phyloP scores from a whole-genome alignment of 2,888 invertebrate genomes.

The Sinotaia quadrata region DNA sequence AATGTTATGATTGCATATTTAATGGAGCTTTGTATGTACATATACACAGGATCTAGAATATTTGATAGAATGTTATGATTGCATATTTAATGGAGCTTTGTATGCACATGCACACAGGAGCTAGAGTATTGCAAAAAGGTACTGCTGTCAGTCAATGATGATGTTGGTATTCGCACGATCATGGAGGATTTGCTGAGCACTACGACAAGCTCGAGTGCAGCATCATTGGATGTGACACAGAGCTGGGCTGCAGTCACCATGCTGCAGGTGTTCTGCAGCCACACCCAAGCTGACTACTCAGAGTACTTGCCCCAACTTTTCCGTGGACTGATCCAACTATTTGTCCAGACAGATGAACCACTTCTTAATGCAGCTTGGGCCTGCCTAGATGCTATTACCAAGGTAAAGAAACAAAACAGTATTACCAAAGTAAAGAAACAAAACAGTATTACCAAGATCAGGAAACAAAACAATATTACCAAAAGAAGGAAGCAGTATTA shows the following conservation, averaged over 20 bases:
- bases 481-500: too few species aligned
- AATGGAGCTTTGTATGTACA: too few species aligned
- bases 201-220: slow-evolving; percentile 61
- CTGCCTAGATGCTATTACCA: slow-evolving; percentile 89
- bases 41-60: too few species aligned
- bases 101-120: slow-evolving; percentile 79
- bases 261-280: slow-evolving; percentile 90
- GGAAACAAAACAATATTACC: too few species aligned
- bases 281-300: slow-evolving; percentile 88
- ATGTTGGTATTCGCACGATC: slow-evolving; percentile 86
- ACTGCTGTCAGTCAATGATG: slow-evolving; percentile 88
- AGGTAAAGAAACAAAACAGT: slow-evolving; percentile 75
- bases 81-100: too few species aligned
- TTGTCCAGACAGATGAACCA: slow-evolving; percentile 86
- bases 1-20: too few species aligned
- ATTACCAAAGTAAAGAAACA: too few species aligned
- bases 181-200: slow-evolving; percentile 88
- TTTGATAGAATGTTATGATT: too few species aligned
- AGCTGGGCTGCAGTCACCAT: slow-evolving; percentile 89
- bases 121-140: slow-evolving; percentile 94
- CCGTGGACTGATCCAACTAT: slow-evolving; percentile 87
- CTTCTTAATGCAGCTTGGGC: slow-evolving; percentile 92
- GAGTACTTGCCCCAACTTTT: slow-evolving; percentile 90
- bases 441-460: too few species aligned
- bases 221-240: slow-evolving; percentile 71